These are phyloP conservation scores for Eueremaeus valkanovi DNA, from an alignment of 2,888 invertebrate genomes.

Conservation along the genomic window DNA sequence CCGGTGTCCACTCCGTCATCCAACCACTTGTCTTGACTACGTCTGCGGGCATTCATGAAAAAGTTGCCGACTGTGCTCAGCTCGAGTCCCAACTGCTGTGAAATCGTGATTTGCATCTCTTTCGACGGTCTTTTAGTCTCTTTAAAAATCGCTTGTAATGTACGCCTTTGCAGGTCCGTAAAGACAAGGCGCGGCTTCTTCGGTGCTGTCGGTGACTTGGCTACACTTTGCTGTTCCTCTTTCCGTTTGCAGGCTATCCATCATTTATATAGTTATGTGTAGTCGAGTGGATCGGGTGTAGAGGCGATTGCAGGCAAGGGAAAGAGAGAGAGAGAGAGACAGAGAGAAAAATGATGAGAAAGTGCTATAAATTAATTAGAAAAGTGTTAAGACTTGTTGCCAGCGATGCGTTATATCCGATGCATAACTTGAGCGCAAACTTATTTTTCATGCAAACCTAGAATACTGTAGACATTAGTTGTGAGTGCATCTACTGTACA, in stretches of 20 bases:
- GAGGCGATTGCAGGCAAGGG: background rate
- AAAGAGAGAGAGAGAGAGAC: slow-evolving; percentile 40
- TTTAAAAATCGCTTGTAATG: slow-evolving; percentile 99
- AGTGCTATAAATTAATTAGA: slow-evolving; percentile 21
- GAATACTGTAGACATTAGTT: background rate
- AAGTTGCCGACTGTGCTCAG: slow-evolving; percentile 98
- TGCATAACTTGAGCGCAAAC: background rate
- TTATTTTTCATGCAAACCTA: slow-evolving; percentile 12
- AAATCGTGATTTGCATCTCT: slow-evolving; percentile 99
- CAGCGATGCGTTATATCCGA: slow-evolving; percentile 3
- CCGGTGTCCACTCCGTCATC: slow-evolving; percentile 65
- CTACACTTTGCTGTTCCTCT: slow-evolving; percentile 63
- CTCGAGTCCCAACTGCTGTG: slow-evolving; percentile 90
- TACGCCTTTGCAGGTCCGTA: slow-evolving; percentile 99
- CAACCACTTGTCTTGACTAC: slow-evolving; percentile 88
- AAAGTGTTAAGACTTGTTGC: slow-evolving; percentile 28
- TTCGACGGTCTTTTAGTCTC: slow-evolving; percentile 99
- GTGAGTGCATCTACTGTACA: background rate
- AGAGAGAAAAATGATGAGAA: slow-evolving; percentile 34
- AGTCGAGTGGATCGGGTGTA: slow-evolving; percentile 43
- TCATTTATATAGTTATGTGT: no score
- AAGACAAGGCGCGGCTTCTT: slow-evolving; percentile 99
- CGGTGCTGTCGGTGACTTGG: slow-evolving; percentile 61
- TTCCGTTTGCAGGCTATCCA: slow-evolving; percentile 90
- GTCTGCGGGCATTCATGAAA: slow-evolving; percentile 99